phyloP scores from a whole-genome alignment of 2,888 invertebrate genomes.

The Plagodis dolabraria region DNA sequence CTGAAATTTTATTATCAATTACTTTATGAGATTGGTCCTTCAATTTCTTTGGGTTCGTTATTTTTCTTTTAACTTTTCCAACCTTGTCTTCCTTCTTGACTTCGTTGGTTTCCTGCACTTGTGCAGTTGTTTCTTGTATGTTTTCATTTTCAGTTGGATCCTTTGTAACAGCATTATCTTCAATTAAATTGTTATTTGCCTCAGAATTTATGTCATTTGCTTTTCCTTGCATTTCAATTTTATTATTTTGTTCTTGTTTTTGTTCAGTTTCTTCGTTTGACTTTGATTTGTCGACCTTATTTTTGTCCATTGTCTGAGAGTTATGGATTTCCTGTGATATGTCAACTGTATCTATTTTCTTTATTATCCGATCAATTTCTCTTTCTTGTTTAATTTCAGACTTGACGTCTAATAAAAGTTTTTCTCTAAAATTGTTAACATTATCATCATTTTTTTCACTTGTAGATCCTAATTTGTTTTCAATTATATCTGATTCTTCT shows the following conservation, averaged over 20 bases:
- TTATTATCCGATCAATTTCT: background rate
- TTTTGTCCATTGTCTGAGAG: too few relatives aligned
- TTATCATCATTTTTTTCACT: too few relatives aligned
- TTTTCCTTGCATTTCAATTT: conserved; percentile 17
- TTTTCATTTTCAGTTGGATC: conserved; percentile 17
- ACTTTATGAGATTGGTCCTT: conserved; percentile 10
- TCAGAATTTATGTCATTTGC: conserved; percentile 6
- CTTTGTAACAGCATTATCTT: conserved; percentile 18
- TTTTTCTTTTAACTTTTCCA: conserved; percentile 12
- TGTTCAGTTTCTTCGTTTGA: conserved; percentile 6
- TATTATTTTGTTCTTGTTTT: conserved; percentile 22
- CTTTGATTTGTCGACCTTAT: background rate
- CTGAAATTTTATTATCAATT: background rate
- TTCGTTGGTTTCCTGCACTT: conserved; percentile 4
- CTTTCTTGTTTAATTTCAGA: conserved; percentile 2
- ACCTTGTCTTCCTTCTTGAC: conserved; percentile 16
- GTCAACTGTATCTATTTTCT: too few relatives aligned
- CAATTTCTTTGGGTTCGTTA: conserved; percentile 5
- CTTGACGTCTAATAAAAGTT: too few relatives aligned
- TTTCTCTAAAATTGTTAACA: too few relatives aligned
- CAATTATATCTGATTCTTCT: too few relatives aligned
- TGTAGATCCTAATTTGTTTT: too few relatives aligned
- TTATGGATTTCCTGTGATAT: too few relatives aligned
- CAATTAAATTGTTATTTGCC: conserved; percentile 15
- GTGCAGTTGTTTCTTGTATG: conserved; percentile 3